Conservation (phyloP, 2,888 invertebrate species). For the Cheilosia scutellata region DNA sequence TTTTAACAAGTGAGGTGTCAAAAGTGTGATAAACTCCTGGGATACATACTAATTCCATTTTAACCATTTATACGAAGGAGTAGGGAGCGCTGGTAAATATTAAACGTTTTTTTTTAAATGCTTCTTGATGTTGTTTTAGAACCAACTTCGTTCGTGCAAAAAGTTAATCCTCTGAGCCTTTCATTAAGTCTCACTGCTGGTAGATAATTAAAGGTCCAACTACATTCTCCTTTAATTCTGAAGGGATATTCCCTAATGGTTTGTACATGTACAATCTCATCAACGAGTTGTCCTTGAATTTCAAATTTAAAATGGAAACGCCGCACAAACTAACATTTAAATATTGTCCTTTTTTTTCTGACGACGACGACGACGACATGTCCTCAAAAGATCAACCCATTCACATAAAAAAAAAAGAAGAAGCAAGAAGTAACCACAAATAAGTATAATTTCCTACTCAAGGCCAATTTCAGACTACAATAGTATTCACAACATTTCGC, state of each 20-base stretch:
- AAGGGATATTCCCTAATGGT: background rate
- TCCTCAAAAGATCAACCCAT: slow-evolving; percentile 18
- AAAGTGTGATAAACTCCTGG: too few species aligned
- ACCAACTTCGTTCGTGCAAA: too few species aligned
- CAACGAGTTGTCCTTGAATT: slow-evolving; percentile 33
- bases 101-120: too few species aligned
- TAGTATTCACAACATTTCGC: slow-evolving; percentile 35
- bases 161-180: too few species aligned
- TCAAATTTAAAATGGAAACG: slow-evolving; percentile 21
- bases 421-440: slow-evolving; percentile 17
- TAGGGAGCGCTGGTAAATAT: too few species aligned
- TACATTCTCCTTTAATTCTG: background rate
- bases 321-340: slow-evolving; percentile 24
- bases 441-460: slow-evolving; percentile 52
- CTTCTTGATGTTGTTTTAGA: too few species aligned
- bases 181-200: background rate
- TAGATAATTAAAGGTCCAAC: background rate
- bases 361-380: background rate
- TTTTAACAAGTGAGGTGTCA: too few species aligned
- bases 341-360: background rate
- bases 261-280: slow-evolving; percentile 18
- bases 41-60: too few species aligned
- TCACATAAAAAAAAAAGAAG: slow-evolving; percentile 19
- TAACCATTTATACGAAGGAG: too few species aligned
- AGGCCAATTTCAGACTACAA: slow-evolving; percentile 67